phyloP scores from a whole-genome alignment of 1,140 invertebrate species.

The Drosophila subobscura region DNA sequence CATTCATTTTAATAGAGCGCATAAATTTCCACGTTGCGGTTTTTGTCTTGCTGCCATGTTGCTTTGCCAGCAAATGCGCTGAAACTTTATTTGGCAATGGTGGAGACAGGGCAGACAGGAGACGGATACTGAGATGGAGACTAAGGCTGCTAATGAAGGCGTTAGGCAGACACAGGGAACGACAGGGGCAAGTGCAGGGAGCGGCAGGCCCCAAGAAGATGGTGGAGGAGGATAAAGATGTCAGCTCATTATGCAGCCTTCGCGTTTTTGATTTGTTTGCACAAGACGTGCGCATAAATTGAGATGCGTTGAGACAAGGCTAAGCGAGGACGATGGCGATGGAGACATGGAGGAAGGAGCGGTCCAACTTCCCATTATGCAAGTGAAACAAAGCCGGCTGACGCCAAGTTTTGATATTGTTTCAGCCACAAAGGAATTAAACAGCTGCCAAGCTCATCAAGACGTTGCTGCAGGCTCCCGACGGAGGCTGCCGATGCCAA shows the following conservation, averaged over 20 bases:
- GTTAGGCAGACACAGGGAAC: constrained; percentile 18
- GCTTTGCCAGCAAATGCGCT: constrained; percentile 70
- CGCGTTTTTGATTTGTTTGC: constrained; percentile 73
- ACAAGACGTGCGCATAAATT: constrained; percentile 75
- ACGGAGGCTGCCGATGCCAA: constrained; percentile 3
- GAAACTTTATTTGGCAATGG: constrained; percentile 72
- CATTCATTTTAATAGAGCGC: constrained; percentile 78
- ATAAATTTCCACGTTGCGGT: constrained; percentile 71
- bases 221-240: constrained; percentile 34
- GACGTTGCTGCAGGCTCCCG: constrained; percentile 8
- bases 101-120: constrained; percentile 3
- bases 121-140: background rate
- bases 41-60: constrained; percentile 41
- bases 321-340: constrained; percentile 2
- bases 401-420: constrained; percentile 66
- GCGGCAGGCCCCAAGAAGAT: constrained; percentile 11
- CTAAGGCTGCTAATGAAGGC: constrained; percentile 64
- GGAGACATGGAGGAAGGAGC: background rate
- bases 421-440: constrained; percentile 73
- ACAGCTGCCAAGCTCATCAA: constrained; percentile 63
- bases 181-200: constrained; percentile 15
- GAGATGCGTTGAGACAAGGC: constrained; percentile 41
- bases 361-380: constrained; percentile 65
- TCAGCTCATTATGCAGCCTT: constrained; percentile 75
- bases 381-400: constrained; percentile 64